Evolutionary conservation across 2,888 invertebrate species (phyloP).

Genomic region (Bugulina stolonifera): DNA sequence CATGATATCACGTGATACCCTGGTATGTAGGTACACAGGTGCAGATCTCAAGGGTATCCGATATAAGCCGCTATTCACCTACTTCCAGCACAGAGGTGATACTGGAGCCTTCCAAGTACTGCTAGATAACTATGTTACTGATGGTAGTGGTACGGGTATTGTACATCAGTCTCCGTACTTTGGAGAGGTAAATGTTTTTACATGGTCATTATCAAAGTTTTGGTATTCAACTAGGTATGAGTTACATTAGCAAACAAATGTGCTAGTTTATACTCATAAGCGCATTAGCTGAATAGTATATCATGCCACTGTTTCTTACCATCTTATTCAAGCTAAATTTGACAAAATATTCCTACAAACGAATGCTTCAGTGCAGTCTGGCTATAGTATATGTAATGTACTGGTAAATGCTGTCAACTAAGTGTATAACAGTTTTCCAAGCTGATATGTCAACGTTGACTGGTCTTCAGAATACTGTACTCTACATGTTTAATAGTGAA

Average conservation of each 20-base stretch:
- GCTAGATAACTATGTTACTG: constrained; percentile 84
- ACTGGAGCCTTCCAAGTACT: constrained; percentile 75
- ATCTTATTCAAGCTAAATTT: too few species aligned
- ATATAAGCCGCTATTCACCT: constrained; percentile 84
- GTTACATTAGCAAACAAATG: too few species aligned
- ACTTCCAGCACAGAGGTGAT: constrained; percentile 63
- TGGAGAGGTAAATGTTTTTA: constrained; percentile 62
- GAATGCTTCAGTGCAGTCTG: too few species aligned
- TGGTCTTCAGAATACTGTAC: too few species aligned
- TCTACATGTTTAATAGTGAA: too few species aligned
- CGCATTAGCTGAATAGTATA: neutral
- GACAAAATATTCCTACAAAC: too few species aligned
- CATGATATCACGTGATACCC: too few species aligned
- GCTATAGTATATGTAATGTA: too few species aligned
- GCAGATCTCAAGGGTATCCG: constrained; percentile 68
- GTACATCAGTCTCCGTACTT: constrained; percentile 99
- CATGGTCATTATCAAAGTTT: neutral
- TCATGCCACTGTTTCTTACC: neutral
- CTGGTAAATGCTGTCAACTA: too few species aligned
- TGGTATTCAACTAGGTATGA: neutral
- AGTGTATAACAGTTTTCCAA: too few species aligned
- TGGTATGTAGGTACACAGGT: constrained; percentile 65
- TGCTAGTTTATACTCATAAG: too few species aligned
- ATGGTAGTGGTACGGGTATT: constrained; percentile 92
- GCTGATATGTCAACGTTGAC: too few species aligned